Evolutionary conservation across 2,888 invertebrate genomes (phyloP).

Genomic region (Metacarcinus magister): DNA sequence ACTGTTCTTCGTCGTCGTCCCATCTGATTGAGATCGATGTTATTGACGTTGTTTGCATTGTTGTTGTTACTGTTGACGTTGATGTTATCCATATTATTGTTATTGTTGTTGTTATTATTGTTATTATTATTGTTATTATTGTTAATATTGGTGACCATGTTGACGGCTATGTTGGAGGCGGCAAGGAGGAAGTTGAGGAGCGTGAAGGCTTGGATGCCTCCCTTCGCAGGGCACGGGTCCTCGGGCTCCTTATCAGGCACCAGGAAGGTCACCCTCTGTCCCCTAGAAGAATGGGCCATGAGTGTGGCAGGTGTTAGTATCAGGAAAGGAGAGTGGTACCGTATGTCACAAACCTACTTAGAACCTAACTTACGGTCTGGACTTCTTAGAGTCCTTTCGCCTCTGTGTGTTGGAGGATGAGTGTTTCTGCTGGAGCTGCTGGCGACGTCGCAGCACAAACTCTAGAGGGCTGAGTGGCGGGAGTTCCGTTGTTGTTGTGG

Average conservation of each 20-base stretch:
- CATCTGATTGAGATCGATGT: conserved; percentile 71
- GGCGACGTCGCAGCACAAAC: not conserved
- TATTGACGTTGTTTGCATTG: conserved; percentile 73
- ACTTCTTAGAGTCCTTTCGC: not conserved
- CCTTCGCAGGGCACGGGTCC: conserved; percentile 30
- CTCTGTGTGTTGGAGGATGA: not conserved
- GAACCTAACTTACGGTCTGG: not conserved
- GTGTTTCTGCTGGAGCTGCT: not conserved
- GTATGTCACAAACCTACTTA: not conserved
- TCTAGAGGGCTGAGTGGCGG: not conserved
- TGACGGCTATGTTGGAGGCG: conserved; percentile 45
- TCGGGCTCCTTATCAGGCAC: conserved; percentile 50
- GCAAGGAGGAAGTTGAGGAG: conserved; percentile 74
- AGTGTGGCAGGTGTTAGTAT: not conserved
- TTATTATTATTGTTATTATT: conserved; percentile 78
- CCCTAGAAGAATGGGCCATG: not conserved
- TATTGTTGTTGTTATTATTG: conserved; percentile 73
- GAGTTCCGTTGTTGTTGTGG: not conserved
- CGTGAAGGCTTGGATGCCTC: conserved; percentile 69
- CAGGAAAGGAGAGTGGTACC: not conserved
- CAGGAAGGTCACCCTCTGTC: conserved; percentile 65
- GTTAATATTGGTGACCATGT: conserved; percentile 71
- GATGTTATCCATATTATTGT: conserved; percentile 66
- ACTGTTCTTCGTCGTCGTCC: conserved; percentile 53
- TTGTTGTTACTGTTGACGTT: conserved; percentile 68